Evolutionary conservation across 2,888 invertebrate species (phyloP), one percentile per base, ranked within the genome.

Genomic region (Bedellia somnulentella): DNA sequence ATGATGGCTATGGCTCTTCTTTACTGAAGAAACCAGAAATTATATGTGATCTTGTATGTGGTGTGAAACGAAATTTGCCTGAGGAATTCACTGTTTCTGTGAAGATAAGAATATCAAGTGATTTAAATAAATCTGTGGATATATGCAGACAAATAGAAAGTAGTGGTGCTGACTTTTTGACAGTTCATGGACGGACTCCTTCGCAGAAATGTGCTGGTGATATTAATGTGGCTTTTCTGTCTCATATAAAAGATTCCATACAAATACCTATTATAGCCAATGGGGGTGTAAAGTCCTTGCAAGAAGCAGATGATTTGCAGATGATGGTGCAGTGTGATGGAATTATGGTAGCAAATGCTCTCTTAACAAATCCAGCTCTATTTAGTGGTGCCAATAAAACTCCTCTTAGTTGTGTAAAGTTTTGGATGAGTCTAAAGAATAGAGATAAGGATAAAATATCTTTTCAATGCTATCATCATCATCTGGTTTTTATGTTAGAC

Each of bases 401-500:
- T 5, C 87, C 94, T 0, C 31, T 81, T 0, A 71, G 80, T 27
- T 95, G 94, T 64, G 64, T 97, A 1, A 83, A 85, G 57, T 79
- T 88, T 32, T 97, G 95, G 95, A 57, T 89, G 39, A 70, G 84
- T 40, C 80, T 89, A 37, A 85, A 84, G 35, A 68, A 83, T 34
- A 50, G 76, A 24, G 76, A 80, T 14, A 64, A 73, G 37, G 82
- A 87, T 24, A 66, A 59, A 32, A 82, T 89, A 32, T 80, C 83
- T 29, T 96, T 90, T 58, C 85, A 89, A 41, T 85, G 85, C 50
- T 93, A 97, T 49, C 98, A 98, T 66, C 95, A 97, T 56, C 98
- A 98, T 67, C 80, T 98, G 37, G 91, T 93, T 29, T 95, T 93
- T 56, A 98, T 98, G 98, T 78, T 93, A 47, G 93, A 94, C 47